Evolutionary conservation across 2,888 invertebrate genomes (phyloP), one percentile per base, ranked within the genome.

Genomic region (Bedellia somnulentella): DNA sequence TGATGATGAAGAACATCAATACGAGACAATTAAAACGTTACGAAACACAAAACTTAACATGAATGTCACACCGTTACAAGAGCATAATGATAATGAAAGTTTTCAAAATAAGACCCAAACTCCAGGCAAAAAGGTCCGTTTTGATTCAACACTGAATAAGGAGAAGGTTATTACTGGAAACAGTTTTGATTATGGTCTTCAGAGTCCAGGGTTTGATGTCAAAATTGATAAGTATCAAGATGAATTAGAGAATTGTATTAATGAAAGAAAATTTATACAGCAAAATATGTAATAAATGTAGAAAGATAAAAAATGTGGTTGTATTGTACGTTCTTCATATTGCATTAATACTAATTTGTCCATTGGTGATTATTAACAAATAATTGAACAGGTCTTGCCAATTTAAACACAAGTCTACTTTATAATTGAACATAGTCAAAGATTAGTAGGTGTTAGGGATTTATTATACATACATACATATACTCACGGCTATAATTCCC

Each of bases 211-310:
- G 1, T 64, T 77, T 29, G 73, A 77, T 41, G 47, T 53, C 1
- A 67, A 76, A 40, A 58, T 77, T 24, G 76, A 77, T 9, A 75
- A 63, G 35, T 77, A 68, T 39, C 76, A 77, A 36, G 75, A 77
- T 45, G 77, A 77, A 39, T 37, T 77, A 21, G 77, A 77, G 34
- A 77, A 77, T 31, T 76, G 77, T 44, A 76, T 76, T 1, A 77
- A 77, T 43, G 77, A 77, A 35, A 61, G 57, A 31, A 77, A 77
- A 33, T 64, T 63, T 38, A 49, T 77, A 33, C 60, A 68, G 31
- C 76, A 75, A 37, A 75, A 76, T 43, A 68, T 76, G 64, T 70
- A 31, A 10, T 6, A n/a, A 6, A n/a, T 24, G 10, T 24, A 5
- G 5, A 8, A 5, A 24, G 11, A 9, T 18, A 18, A 18, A 5